Base-by-base conservation (phyloP, 2,888 invertebrate genomes). In the Antitype chi region DNA sequence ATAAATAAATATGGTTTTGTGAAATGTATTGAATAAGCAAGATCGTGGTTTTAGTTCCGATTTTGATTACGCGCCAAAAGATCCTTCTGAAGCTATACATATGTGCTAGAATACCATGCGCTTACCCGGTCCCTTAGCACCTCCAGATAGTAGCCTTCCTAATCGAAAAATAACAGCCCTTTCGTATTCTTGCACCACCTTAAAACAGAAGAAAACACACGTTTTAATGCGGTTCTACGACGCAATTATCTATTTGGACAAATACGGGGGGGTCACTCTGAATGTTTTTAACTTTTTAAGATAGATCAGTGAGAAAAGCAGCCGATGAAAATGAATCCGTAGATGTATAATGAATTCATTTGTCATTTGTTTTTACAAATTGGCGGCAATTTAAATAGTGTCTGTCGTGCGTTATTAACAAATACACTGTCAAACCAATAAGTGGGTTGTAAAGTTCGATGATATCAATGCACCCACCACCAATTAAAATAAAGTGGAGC, bases 101-200 rank as follows among this genome's bases (percentile, higher is more conserved):
- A 20, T 4, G 13, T 57, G 17, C 2, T 23, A 25, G 17, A 17
- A 11, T 17, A 11, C 4, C 13, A 59, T 20, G 9, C 59, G 62
- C 96, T 97, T 96, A 98, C 99, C 99, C 88, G 99, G 99, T 82
- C 99, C 99, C 94, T 99, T 99, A 13, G 99, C 99, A 28, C 99
- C 99, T 28, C 99, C 99, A 3, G 98, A 98, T 71, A 99, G 96
- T 49, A 99, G 97, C 78, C 99, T 97, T 11, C 99, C 99, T 76
- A 99, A 96, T 70, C 99, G 98, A 94, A 99, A 99, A 93, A 99
- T 99, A 55, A 99, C 99, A 0, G 99, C 99, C 82, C 99, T 97
- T 94, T 99, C 99, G 93, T 99, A 99, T 92, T 99, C 99, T 92
- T 99, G 99, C 4, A 99, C 99, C 59, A 99, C 99, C 99, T 99